Evolutionary conservation across 2,797 vertebrate species (phyloP), one percentile per base, ranked within the genome.

Genomic region (Nyctalus aviator): DNA sequence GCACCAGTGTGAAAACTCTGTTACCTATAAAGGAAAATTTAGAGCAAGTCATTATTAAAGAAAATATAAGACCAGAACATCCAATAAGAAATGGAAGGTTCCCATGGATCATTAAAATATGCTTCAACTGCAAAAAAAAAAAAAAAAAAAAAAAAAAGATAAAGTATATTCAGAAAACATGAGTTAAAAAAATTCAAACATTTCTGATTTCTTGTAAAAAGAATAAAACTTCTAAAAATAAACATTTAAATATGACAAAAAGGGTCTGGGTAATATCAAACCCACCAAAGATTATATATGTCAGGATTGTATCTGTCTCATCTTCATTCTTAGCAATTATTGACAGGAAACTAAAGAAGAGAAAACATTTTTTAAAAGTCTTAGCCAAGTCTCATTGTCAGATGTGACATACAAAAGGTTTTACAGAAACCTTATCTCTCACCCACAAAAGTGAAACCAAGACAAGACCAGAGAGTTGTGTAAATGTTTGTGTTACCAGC

Each of bases 291-390:
- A n/a, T 68, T 17, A 66, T 53, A 79, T 30, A 88, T 78, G 62
- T n/a, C 68, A 94, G 13, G 68, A 23, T 14, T 21, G 41, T 88
- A 69, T 55, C 8, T 90, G 62, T 91, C 84, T 93, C 23, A 25
- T 75, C 20, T 81, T 37, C 55, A 48, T 72, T 17, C 21, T 53
- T 95, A 11, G 69, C 71, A 71, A 48, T 93, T 68, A 64, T 37
- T 71, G 41, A 82, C 66, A 92, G 96, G 82, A 94, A 95, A 72
- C 10, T 12, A 94, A 97, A 97, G 81, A 21, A 83, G 91, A 72
- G 90, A 93, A 91, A 81, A 35, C 27, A 0, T 6, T 37, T 84
- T 72, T 14, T 32, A 37, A 55, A 94, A 89, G 41, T 69, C 6
- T 85, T 88, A 69, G 32, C 64, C 46, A 81, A 90, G 85, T 90